These are phyloP conservation scores for Drosophila algonquin DNA, from an alignment of 2,888 invertebrate species.

Conservation along the genomic window DNA sequence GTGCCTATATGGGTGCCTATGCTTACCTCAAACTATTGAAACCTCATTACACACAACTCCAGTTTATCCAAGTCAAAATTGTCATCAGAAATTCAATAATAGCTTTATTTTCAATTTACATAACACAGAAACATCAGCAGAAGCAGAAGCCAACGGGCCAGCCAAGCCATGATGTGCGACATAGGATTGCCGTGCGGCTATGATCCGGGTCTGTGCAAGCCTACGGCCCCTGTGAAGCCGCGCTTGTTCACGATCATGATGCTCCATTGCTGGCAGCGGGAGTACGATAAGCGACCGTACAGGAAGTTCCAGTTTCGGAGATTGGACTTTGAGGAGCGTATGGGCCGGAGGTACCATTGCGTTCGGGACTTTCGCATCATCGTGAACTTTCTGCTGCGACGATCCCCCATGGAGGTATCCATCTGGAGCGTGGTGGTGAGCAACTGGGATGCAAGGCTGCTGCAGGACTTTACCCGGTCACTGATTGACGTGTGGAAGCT, in stretches of 20 bases:
- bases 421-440: constrained; percentile 56
- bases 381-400: constrained; percentile 66
- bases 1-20: background rate
- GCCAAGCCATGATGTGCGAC: constrained; percentile 61
- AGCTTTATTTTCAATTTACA: background rate
- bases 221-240: background rate
- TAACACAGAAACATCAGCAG: background rate
- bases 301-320: constrained; percentile 70
- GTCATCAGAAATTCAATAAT: background rate
- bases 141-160: background rate
- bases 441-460: constrained; percentile 36
- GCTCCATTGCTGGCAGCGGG: constrained; percentile 82
- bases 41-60: background rate
- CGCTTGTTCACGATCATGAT: constrained; percentile 61
- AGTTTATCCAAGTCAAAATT: background rate
- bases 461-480: constrained; percentile 60
- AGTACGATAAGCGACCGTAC: constrained; percentile 81
- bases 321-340: constrained; percentile 73
- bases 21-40: background rate
- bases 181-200: constrained; percentile 43
- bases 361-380: constrained; percentile 71
- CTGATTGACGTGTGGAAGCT: constrained; percentile 54
- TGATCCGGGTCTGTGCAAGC: constrained; percentile 8
- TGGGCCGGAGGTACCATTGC: constrained; percentile 64
- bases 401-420: constrained; percentile 41